Base-by-base conservation (phyloP, 2,888 invertebrate genomes). In the Drosophila koepferae region DNA sequence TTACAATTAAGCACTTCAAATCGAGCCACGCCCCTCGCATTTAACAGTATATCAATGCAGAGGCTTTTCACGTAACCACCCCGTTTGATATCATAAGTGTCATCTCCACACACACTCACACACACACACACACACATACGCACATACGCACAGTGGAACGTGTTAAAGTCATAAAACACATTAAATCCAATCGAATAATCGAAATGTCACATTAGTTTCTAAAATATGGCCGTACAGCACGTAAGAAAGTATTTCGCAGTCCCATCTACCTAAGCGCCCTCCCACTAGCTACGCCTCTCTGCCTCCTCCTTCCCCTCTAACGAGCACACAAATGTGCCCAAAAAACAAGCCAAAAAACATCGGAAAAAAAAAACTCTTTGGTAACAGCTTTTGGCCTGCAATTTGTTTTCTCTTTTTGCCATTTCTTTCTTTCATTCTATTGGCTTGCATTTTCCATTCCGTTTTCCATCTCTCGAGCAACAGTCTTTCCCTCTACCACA, bases 151-250 rank as follows among this genome's bases (percentile, higher is more conserved):
- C 72, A 66, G 68, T 60, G 80, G 51, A 89, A 82, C 90, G 88
- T 90, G 88, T 83, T 88, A 88, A 89, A 85, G 86, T 85, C 86
- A 92, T 91, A 93, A 93, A 92, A 92, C 90, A 91, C 92, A 93
- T 93, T 92, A 92, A 92, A 92, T 92, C 92, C 92, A 92, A 93
- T 92, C 91, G 92, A 92, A 93, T 93, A 93, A 93, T 93, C 93
- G 93, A 93, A 93, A 93, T 92, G 93, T 93, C 93, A 92, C 93
- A 93, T 93, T 93, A 93, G 91, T 92, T 91, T 91, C 92, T 93
- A 92, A 93, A 93, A 92, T 93, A 93, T 93, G 90, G 89, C 89
- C 87, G 64, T 28, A 67, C 76, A 71, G 85, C 89, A 86, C 88
- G 86, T 89, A 85, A 81, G 74, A 72, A 77, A 55, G 55, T 28